Conservation (phyloP, 35 echinoderm and acorn worm species). For the Ophioderma brevispina region DNA sequence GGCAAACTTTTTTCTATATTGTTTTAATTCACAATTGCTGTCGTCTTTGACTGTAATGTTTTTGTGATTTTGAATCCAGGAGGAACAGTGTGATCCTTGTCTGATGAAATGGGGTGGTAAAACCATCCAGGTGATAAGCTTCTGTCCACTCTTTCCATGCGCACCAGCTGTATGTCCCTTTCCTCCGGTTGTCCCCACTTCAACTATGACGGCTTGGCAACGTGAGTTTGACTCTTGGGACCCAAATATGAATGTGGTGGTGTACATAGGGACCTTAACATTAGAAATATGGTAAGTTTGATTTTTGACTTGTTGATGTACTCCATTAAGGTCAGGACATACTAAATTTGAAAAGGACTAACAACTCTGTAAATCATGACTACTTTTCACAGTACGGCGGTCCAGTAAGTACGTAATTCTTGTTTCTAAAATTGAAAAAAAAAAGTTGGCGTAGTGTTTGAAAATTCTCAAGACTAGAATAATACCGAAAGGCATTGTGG, state of each 20-base stretch:
- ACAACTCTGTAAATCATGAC: background rate
- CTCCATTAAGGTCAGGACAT: too few relatives aligned
- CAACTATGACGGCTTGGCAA: constrained; percentile 99
- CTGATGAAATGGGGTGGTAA: constrained; percentile 99
- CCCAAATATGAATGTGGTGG: constrained; percentile 81
- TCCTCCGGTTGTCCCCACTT: constrained; percentile 80
- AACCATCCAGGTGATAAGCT: constrained; percentile 93
- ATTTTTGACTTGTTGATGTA: too few relatives aligned
- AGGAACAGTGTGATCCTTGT: constrained; percentile 91
- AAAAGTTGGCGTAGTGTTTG: too few relatives aligned
- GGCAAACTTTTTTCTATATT: too few relatives aligned
- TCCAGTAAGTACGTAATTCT: too few relatives aligned
- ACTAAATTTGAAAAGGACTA: background rate
- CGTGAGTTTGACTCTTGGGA: constrained; percentile 93
- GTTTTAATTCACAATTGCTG: too few relatives aligned
- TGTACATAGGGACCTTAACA: constrained; percentile 98
- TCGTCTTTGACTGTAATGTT: background rate
- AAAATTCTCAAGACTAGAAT: too few relatives aligned
- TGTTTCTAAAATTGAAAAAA: too few relatives aligned
- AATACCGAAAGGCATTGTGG: too few relatives aligned
- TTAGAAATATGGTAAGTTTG: constrained; percentile 88
- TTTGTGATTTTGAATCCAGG: constrained; percentile 15
- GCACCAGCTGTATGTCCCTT: constrained; percentile 83
- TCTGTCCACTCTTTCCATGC: constrained; percentile 80
- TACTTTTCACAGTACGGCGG: too few relatives aligned